These are phyloP conservation scores for Ectropis grisescens DNA, from an alignment of 1,140 invertebrate genomes.

Conservation along the genomic window DNA sequence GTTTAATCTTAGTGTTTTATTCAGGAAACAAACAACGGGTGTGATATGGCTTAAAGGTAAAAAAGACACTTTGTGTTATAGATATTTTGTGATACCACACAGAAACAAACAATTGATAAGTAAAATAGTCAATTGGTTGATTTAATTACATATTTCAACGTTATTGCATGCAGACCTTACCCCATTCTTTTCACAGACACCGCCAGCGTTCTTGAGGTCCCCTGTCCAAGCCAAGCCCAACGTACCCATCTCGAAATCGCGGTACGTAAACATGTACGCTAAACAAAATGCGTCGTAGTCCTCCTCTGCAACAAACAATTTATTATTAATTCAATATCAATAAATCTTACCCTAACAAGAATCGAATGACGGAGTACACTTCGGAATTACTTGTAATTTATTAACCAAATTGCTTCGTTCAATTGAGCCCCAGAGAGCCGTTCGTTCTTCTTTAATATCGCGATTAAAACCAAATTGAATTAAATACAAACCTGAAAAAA, in stretches of 20 bases:
- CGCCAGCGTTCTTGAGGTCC: constrained; percentile 93
- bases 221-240: constrained; percentile 98
- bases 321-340: not conserved
- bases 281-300: constrained; percentile 98
- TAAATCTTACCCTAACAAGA: constrained; percentile 1
- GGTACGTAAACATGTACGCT: constrained; percentile 99
- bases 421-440: constrained; percentile 5
- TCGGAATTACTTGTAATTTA: constrained; percentile 9
- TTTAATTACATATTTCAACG: no score
- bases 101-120: no score
- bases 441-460: constrained; percentile 1
- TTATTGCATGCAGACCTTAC: no score
- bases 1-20: no score
- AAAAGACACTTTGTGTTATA: no score
- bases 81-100: no score
- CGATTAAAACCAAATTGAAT: no score
- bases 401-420: constrained; percentile 5
- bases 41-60: no score
- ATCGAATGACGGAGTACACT: constrained; percentile 4
- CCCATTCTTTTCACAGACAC: constrained; percentile 95
- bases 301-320: constrained; percentile 77
- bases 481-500: constrained; percentile 96
- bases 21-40: no score
- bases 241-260: constrained; percentile 99
- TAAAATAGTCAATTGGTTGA: no score